phyloP scores from a whole-genome alignment of 92 coral and sea anemone species.

The Umimayanthus kanabou region DNA sequence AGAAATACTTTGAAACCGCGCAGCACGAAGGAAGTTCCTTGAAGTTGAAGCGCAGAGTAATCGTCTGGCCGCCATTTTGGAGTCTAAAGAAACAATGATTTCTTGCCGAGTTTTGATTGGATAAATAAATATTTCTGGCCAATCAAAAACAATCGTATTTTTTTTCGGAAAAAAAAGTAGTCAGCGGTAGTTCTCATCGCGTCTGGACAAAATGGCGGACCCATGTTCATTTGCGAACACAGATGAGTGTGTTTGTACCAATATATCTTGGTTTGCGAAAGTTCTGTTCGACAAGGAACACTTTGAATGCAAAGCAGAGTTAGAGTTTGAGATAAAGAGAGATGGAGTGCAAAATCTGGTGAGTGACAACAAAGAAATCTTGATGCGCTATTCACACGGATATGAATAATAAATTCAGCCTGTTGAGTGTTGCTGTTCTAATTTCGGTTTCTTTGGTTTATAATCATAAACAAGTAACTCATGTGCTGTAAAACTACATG shows the following conservation, averaged over 20 bases:
- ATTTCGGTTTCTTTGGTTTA: no score
- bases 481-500: no score
- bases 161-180: background rate
- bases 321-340: conserved; percentile 64
- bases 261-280: conserved; percentile 73
- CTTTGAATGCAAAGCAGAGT: conserved; percentile 68
- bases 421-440: no score
- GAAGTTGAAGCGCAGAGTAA: conserved; percentile 33
- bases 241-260: conserved; percentile 59
- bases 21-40: conserved; percentile 22
- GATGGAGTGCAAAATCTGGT: conserved; percentile 73
- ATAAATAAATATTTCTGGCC: conserved; percentile 1
- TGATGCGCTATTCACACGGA: no score
- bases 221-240: conserved; percentile 82
- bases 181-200: conserved; percentile 35
- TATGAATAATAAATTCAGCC: no score
- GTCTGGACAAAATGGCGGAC: conserved; percentile 62
- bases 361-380: conserved; percentile 12
- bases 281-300: conserved; percentile 66
- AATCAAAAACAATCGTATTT: conserved; percentile 1
- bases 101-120: conserved; percentile 28
- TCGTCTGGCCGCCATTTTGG: conserved; percentile 64
- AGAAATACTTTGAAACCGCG: background rate
- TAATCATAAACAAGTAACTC: no score
- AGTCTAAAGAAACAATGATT: background rate